Conservation (phyloP, 92 coral and sea anemone species). For the Galaxea fascicularis region DNA sequence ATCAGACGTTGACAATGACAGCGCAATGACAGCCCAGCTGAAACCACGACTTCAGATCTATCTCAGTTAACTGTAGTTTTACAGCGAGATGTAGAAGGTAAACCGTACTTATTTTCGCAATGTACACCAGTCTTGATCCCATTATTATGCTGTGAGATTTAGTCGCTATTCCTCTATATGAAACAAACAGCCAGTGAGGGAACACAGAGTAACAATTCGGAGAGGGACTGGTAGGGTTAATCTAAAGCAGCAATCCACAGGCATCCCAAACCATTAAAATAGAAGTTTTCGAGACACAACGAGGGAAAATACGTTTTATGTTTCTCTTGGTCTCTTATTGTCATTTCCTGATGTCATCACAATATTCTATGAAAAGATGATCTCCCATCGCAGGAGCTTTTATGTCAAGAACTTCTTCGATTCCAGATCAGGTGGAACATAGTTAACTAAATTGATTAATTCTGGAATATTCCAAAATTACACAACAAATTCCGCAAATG, state of each 20-base stretch:
- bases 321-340: conserved; percentile 7
- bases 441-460: background rate
- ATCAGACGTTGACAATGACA: too few species aligned
- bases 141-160: background rate
- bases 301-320: too few species aligned
- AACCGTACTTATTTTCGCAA: too few species aligned
- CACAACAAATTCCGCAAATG: background rate
- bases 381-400: conserved; percentile 30
- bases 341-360: background rate
- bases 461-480: background rate
- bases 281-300: too few species aligned
- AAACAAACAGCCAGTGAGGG: background rate
- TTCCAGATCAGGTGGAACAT: conserved; percentile 28
- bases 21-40: too few species aligned
- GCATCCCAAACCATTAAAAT: too few species aligned
- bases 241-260: too few species aligned
- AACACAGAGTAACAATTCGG: background rate
- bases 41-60: too few species aligned
- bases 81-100: too few species aligned
- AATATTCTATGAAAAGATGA: conserved; percentile 16
- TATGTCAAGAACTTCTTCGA: conserved; percentile 44
- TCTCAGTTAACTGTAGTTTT: too few species aligned
- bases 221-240: background rate
- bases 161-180: background rate
- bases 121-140: conserved; percentile 12